Base-by-base conservation (phyloP, 2,113 vertebrate species). In the Mugil cephalus region DNA sequence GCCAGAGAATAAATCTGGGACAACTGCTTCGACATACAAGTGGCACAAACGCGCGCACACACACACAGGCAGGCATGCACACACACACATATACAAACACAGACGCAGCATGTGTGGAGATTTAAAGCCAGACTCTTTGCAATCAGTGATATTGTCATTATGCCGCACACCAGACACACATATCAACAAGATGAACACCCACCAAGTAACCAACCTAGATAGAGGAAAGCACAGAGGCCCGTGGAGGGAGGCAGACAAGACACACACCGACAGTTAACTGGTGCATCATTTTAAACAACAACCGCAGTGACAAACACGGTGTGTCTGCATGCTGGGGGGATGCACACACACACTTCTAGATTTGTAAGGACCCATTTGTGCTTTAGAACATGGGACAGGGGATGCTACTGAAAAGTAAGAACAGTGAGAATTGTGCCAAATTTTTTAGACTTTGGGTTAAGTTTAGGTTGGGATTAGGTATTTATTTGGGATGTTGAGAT, bases 1-100 rank as follows among this genome's bases (percentile, higher is more conserved):
- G 82, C 87, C 89, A 91, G 60, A 19, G 58, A 85, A 77, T 87
- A 83, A 82, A 91, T 91, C 85, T 87, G 81, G 84, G 89, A 86
- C 77, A 83, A 85, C 67, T 82, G 79, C 79, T 86, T 82, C 54
- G 77, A 88, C 69, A 74, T 62, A 75, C 51, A 52, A 83, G 74
- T 47, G 69, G 71, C 68, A 72, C 59, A 73, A 55, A 67, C 63
- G 69, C 17, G 58, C 8, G 65, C 47, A 21, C 55, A 54, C 21
- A 30, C 56, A 68, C 24, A 47, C 21, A 47, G 11, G 47, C 34
- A 38, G 42, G 47, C 34, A 51, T n/a, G 47, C 50, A 61, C 17
- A 54, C 13, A 48, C 54, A 19, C 48, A 54, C 43, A 40, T 38
- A 53, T 9, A 19, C 15, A 59, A 51, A 45, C 36, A 53, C 50